These are phyloP conservation scores for Eupelmus urozonus DNA, from an alignment of 2,888 invertebrate genomes.

Conservation along the genomic window DNA sequence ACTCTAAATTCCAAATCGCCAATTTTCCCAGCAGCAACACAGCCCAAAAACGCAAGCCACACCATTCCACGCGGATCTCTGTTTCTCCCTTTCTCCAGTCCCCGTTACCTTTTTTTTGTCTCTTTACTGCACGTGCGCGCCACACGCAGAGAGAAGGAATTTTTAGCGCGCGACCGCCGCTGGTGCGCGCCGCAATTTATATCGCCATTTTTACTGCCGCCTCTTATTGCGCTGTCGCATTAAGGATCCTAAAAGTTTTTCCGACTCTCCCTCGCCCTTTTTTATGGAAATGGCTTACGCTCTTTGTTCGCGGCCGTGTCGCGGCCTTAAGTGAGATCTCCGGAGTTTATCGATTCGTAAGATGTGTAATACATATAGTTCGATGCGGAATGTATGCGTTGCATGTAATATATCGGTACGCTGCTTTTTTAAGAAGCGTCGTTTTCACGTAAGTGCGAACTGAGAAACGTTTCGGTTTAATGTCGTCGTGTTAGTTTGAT, in stretches of 20 bases:
- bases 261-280: not conserved
- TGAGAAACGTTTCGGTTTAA: too few relatives aligned
- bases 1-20: too few relatives aligned
- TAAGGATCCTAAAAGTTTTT: constrained; percentile 41
- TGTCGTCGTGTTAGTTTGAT: too few relatives aligned
- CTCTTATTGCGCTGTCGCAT: constrained; percentile 48
- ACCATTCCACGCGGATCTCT: too few relatives aligned
- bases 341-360: constrained; percentile 28
- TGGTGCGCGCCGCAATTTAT: constrained; percentile 38
- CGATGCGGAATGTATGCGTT: not conserved
- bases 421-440: not conserved
- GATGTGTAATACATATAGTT: not conserved
- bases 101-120: not conserved
- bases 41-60: too few relatives aligned
- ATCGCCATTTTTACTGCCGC: constrained; percentile 49
- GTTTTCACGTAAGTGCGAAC: not conserved
- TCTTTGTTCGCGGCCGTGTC: constrained; percentile 29
- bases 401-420: too few relatives aligned
- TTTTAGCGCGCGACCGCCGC: constrained; percentile 23
- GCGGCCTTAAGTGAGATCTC: constrained; percentile 21
- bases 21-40: too few relatives aligned
- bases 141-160: constrained; percentile 22
- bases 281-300: constrained; percentile 30
- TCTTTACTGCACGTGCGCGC: not conserved
- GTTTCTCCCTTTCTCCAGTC: too few relatives aligned